A percentile compares a stretch with the other conserved stretches of the same genome.
phyloP scores from a whole-genome alignment of 2,113 vertebrate genomes.

The Lonchura striata region DNA sequence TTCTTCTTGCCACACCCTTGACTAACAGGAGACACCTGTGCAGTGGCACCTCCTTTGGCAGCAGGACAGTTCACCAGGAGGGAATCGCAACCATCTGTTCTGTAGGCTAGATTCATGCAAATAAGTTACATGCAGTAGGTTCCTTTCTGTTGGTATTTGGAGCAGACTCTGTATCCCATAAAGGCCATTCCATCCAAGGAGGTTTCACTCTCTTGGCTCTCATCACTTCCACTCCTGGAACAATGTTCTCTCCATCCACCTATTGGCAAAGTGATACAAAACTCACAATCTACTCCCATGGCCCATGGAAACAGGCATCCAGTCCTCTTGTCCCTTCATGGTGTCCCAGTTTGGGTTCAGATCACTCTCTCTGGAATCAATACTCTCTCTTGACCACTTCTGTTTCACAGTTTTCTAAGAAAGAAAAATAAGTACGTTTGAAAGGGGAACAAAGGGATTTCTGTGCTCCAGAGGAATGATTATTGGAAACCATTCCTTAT shows the following conservation, averaged over 20 bases:
- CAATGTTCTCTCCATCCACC: background rate
- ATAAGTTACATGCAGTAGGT: background rate
- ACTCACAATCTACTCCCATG: background rate
- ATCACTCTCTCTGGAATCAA: conserved; percentile 12
- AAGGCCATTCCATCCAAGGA: background rate
- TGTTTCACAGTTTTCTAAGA: background rate
- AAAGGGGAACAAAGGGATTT: conserved; percentile 47
- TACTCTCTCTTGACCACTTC: conserved; percentile 4
- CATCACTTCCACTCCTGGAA: background rate
- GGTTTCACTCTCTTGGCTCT: background rate
- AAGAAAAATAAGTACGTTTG: conserved; percentile 64
- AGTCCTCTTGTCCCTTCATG: background rate
- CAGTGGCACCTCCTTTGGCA: background rate
- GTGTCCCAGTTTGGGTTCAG: background rate
- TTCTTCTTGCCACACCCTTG: background rate
- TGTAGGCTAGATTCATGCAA: background rate
- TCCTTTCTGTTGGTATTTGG: background rate
- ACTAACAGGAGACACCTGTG: background rate
- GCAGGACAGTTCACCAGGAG: background rate
- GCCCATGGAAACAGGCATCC: background rate
- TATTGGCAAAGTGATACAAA: background rate
- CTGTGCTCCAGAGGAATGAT: conserved; percentile 49
- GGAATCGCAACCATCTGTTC: background rate
- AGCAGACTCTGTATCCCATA: background rate
- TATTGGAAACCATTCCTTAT: conserved; percentile 57